Evolutionary conservation across 1,140 invertebrate genomes (phyloP), one percentile per base, ranked within the genome.

Genomic region (Dreissena rostriformis): DNA sequence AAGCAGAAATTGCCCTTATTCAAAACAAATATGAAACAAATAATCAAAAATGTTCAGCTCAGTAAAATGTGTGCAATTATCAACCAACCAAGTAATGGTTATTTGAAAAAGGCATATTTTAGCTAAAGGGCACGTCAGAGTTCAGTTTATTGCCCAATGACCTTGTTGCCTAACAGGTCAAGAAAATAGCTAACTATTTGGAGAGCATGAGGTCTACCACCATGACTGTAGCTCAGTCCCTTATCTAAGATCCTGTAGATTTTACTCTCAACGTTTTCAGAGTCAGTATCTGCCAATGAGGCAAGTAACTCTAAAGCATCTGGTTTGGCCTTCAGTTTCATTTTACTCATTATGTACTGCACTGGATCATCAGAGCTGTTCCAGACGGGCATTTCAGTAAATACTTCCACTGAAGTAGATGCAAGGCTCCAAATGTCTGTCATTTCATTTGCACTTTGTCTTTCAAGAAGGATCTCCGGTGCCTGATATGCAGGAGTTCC

Each of bases 401-500:
- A 26, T 1, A 80, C 11, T 29, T 71, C 77, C 61, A 80, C 14
- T 17, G 71, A 55, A 24, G 77, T 80, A 71, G 49, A 71, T 55
- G 66, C 26, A 11, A 80, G 52, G 55, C 11, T 6, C 79, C 68
- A 82, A 39, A 73, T 73, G 28, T 73, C 57, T 61, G 79, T 29
- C 24, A n/a, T 4, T 5, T 24, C 15, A 49, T 7, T 53, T 15
- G 67, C 78, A 53, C 78, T 81, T 72, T 81, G 4, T 22, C 26
- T 71, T 17, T 26, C 22, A 6, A 72, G 11, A 0, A 81, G 28
- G 6, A 81, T 15, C 22, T 82, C 71, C 49, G 83, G n/a, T n/a
- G n/a, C n/a, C n/a, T n/a, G 84, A 49, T 86, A 81, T 26, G 66
- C 28, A n/a, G 84, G 77, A 71, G 77, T 81, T 0, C 84, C 72